Conservation (phyloP, 2,113 vertebrate genomes). For the Bambusicola thoracicus region DNA sequence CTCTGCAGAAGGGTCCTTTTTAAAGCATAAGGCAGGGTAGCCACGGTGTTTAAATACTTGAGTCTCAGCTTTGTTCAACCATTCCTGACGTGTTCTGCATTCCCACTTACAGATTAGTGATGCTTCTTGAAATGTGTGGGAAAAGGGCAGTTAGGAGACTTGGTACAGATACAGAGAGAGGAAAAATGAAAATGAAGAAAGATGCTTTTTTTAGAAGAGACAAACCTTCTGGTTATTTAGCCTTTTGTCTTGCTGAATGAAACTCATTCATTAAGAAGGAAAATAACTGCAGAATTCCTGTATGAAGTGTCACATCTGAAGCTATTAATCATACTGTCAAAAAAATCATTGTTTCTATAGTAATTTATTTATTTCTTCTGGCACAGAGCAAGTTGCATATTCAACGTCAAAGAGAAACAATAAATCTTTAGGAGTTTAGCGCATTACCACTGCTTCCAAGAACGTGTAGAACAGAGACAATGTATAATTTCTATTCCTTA, state of each 20-base stretch:
- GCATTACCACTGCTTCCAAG: constrained; percentile 17
- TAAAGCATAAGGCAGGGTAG: background rate
- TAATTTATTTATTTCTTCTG: background rate
- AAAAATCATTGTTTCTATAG: constrained; percentile 19
- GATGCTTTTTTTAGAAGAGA: background rate
- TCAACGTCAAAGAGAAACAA: constrained; percentile 4
- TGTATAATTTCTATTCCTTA: constrained; percentile 49
- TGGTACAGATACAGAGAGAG: background rate
- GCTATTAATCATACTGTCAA: constrained; percentile 21
- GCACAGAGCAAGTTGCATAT: constrained; percentile 1
- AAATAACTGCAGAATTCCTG: constrained; percentile 34
- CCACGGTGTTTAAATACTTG: background rate
- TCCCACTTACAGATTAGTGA: accelerated
- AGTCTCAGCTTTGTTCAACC: background rate
- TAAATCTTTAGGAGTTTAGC: constrained; percentile 19
- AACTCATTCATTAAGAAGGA: constrained; percentile 4
- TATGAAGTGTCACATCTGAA: constrained; percentile 20
- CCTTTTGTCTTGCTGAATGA: constrained; percentile 23
- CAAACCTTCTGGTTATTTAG: background rate
- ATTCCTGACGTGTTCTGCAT: background rate
- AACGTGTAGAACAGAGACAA: background rate
- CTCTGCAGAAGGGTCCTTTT: background rate
- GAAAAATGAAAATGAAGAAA: background rate
- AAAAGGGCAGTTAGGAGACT: background rate
- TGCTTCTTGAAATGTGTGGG: background rate